Evolutionary conservation across 1,140 invertebrate species (phyloP), one percentile per base, ranked within the genome.

Genomic region (Caligus rogercresseyi): DNA sequence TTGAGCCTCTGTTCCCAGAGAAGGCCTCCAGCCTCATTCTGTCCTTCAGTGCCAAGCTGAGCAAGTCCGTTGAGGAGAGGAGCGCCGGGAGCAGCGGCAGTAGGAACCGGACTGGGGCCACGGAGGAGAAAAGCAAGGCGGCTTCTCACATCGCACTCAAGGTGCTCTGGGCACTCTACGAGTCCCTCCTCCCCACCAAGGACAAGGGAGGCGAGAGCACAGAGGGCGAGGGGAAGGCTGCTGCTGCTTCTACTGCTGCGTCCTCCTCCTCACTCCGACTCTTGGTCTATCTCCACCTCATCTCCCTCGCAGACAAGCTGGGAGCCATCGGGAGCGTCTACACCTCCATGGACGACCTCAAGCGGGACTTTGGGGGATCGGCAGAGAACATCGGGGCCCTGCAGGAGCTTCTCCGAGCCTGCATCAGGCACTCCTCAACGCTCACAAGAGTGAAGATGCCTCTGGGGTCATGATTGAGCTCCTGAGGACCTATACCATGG

Each of bases 381-480:
- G 31, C 31, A n/a, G 31, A 43, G 31, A 43, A 43, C 31, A n/a
- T 11, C n/a, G 7, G n/a, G n/a, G 7, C 7, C 7, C 31, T 43
- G 7, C 31, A 43, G n/a, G 31, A 43, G 31, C 31, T 43, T n/a
- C 31, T 43, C n/a, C 31, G 31, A 11, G 7, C 31, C 31, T 43
- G 7, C 31, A 43, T 43, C 31, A 43, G n/a, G 31, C 31, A 11
- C 31, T 43, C 31, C 31, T 43, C 31, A 43, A 43, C n/a, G 31
- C 31, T n/a, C 31, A 43, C 7, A 43, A 43, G n/a, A 87, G 89
- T 74, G 89, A 94, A 72, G 77, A 87, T 69, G 89, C 90, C 23
- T 84, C 89, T 21, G 90, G 91, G 74, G 89, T 96, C 0, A 96
- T 98, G 91, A 86, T 96, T 65, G 91, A 96, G 73, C 76, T 98